Base-by-base conservation (phyloP, 2,888 invertebrate species). In the Brachycybe producta region DNA sequence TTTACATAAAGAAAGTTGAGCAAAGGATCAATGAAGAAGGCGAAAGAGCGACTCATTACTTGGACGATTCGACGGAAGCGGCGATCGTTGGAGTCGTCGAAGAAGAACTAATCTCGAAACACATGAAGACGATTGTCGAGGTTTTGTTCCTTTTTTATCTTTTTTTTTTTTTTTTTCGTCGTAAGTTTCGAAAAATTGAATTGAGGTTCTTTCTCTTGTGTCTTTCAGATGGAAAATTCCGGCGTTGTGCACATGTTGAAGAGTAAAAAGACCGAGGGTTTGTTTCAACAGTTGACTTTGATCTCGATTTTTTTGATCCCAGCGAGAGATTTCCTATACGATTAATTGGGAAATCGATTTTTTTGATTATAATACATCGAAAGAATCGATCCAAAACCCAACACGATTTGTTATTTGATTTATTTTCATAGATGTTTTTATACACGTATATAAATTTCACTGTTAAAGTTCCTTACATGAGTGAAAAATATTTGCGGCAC, bases 191-290 rank as follows among this genome's bases (percentile, higher is more conserved):
- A 13, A 26, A 19, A 36, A 23, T 46, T 13, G 36, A 5, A 49
- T 35, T 19, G 8, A 41, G 32, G 40, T 54, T 28, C 43, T 53
- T 49, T 48, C 50, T 49, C 51, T 24, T 49, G 13, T 17, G 13
- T 21, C n/a, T 65, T 67, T 5, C 64, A 84, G 81, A 98, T 99
- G 97, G 97, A 97, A 72, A 97, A 98, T 71, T 94, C 94, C 5
- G 98, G 98, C 57, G 95, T 99, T 55, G 92, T 97, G 48, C 90
- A 95, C 69, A 97, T 98, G 97, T 73, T 98, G 62, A 84, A 87
- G 72, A 91, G 95, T 70, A 88, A 92, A 62, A 92, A 92, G 73
- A 92, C 91, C 32, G 84, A 87, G 62, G 70, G 69, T 70, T 60
- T 53, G 61, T n/a, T n/a, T n/a, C n/a, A 55, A 28, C 5, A 19